Evolutionary conservation across 2,113 vertebrate genomes (phyloP), one percentile per base, ranked within the genome.

Genomic region (Noturus placidus): DNA sequence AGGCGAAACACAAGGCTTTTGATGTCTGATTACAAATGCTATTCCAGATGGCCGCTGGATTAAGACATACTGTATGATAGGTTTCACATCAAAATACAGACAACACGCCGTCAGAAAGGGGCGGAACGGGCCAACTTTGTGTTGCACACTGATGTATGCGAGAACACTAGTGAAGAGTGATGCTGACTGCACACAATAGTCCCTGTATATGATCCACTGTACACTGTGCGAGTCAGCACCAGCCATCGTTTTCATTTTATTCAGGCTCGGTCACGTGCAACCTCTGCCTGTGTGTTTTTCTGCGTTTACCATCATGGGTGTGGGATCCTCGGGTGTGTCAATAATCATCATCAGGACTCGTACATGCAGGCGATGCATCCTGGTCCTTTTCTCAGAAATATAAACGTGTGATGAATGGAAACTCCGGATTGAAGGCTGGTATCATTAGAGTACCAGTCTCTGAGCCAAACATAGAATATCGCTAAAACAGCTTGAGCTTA

Each of bases 401-500:
- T 10, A 46, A 74, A 38, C 1, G 74, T 50, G 46, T n/a, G 74
- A 77, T 77, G 74, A 77, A 77, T 17, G 25, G 74, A 76, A 15
- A 52, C 25, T 65, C 25, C 61, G 42, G 9, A 83, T 14, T 83
- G 69, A 87, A 50, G 5, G 20, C 81, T 83, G 22, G 20, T 15
- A 14, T 83, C n/a, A 63, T 22, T 46, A 9, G 65, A 38, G 10
- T n/a, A 30, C 85, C 91, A 88, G 88, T 86, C 81, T 90, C 83
- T 69, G 91, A 70, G 35, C 78, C 54, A 59, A 90, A 91, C 91
- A 80, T 84, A 86, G 89, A 90, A 90, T 85, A 86, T 87, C 72
- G 78, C 92, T 91, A 87, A 93, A 94, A 93, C 91, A 93, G 90
- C 91, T 89, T 76, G 42, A 93, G 92, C 92, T 93, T 93, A 94